Evolutionary conservation across 2,797 vertebrate species (phyloP), one percentile per base, ranked within the genome.

Genomic region (Heliangelus exortis): DNA sequence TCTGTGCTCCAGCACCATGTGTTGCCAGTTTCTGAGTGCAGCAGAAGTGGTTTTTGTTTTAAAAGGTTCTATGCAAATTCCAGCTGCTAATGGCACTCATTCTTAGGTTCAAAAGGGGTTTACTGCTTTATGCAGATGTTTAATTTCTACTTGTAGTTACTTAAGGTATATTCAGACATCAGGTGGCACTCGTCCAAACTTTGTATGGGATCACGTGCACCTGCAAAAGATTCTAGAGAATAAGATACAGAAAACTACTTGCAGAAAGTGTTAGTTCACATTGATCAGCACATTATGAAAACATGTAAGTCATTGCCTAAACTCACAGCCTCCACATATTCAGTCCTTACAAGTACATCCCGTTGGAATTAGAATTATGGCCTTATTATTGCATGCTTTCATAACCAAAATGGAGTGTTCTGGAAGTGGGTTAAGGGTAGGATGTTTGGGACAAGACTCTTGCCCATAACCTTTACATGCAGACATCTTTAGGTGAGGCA

Each of bases 41-140:
- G 29, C 19, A 86, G 87, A 93, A 90, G 47, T 61, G 23, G 43
- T 10, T 89, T 85, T 71, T 69, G 54, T 77, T 79, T 85, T 89
- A 48, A 93, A 95, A 95, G 81, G 45, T 62, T 79, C 43, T 84
- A 16, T 93, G 83, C 62, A 90, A 94, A 92, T 84, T 90, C 72
- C 69, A 87, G 69, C 54, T 87, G 78, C 79, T 94, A 84, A 95
- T 91, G 68, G 68, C 43, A 62, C 26, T 74, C 19, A 12, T 92
- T 94, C 95, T 95, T 91, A 73, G 79, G 33, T 91, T 74, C 74
- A 89, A 78, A 73, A 95, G 78, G 33, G 34, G 51, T 77, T 76
- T 89, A 48, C 23, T 66, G 51, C 33, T 90, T 92, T 67, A 36
- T 81, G 54, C 62, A 91, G 92, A 84, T 65, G 36, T 81, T 95